Conservation (phyloP, 2,797 vertebrate genomes). For the Tamandua tetradactyla region DNA sequence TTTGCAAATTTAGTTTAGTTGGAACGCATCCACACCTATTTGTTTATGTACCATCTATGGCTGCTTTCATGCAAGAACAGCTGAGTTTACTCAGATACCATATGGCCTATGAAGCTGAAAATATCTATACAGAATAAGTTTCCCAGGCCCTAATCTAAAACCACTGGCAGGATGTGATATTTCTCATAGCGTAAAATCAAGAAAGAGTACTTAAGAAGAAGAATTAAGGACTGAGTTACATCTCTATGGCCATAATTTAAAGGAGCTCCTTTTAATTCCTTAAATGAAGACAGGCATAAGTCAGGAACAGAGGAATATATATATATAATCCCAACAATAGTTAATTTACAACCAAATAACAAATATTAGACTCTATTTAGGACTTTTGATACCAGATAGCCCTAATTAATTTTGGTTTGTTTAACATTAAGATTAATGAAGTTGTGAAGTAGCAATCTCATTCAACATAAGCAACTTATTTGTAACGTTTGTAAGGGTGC, state of each 20-base stretch:
- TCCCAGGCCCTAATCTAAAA: neutral
- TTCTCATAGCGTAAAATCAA: neutral
- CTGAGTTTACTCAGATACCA: neutral
- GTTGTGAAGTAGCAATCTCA: constrained; percentile 28
- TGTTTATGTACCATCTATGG: constrained; percentile 15
- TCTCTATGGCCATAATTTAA: neutral
- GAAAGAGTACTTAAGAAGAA: constrained; percentile 1
- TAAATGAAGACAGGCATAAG: neutral
- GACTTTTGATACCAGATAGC: neutral
- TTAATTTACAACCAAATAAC: constrained; percentile 4
- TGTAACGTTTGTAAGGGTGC: neutral
- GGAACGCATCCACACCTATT: neutral
- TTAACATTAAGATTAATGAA: constrained; percentile 1
- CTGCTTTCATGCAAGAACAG: neutral
- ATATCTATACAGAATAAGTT: neutral
- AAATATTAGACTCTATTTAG: neutral
- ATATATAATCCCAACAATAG: neutral
- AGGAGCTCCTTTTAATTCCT: neutral
- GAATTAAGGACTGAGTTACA: neutral
- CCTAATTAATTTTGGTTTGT: constrained; percentile 38
- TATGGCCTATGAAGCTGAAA: neutral
- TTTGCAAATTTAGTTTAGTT: neutral
- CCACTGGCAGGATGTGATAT: neutral
- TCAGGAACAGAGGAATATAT: neutral
- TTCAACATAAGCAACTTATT: constrained; percentile 23